Evolutionary conservation across 2,113 vertebrate species (phyloP), one percentile per base, ranked within the genome.

Genomic region (Epinephelus cyanopodus): DNA sequence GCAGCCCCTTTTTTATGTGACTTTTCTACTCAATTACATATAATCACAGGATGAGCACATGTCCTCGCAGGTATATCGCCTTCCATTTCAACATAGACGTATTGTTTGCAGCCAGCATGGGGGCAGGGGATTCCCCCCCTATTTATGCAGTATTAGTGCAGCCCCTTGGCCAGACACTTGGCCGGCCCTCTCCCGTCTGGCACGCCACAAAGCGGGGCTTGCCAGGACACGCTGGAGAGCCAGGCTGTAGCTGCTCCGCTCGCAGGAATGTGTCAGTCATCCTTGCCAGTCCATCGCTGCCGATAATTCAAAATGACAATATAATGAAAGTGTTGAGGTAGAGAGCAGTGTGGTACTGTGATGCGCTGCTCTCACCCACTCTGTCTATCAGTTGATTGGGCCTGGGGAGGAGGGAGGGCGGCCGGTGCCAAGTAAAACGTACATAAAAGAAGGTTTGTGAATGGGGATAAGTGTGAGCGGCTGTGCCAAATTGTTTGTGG

Each of bases 281-380:
- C 84, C 90, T 89, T 91, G 91, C 90, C 93, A 94, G 92, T 92
- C 89, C 90, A 88, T 89, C 83, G 77, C 84, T 82, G 89, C 90
- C 85, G 91, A 93, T 94, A 91, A 95, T 93, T 95, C 85, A 92
- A 91, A 92, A 95, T 92, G 92, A 95, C 94, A 95, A 86, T 89
- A 89, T 94, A 94, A 95, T 92, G 91, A 92, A 93, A 92, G 90
- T 71, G 60, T 68, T 56, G 88, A 87, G 85, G 87, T 90, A 65
- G 80, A 86, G 90, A 80, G 90, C 76, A 74, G 78, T 29, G 89
- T 86, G 91, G 79, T 72, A 84, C 85, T 89, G 82, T 80, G 84
- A 88, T 88, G 86, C 89, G 85, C 86, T 78, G 33, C 88, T 89
- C 81, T 92, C 74, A 72, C 81, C 85, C 82, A n/a, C 81, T 83